A percentile compares a stretch with the other conserved stretches of the same genome.
Evolutionary conservation across 2,888 invertebrate genomes (phyloP).

Genomic region (Cryptosula pallasiana): DNA sequence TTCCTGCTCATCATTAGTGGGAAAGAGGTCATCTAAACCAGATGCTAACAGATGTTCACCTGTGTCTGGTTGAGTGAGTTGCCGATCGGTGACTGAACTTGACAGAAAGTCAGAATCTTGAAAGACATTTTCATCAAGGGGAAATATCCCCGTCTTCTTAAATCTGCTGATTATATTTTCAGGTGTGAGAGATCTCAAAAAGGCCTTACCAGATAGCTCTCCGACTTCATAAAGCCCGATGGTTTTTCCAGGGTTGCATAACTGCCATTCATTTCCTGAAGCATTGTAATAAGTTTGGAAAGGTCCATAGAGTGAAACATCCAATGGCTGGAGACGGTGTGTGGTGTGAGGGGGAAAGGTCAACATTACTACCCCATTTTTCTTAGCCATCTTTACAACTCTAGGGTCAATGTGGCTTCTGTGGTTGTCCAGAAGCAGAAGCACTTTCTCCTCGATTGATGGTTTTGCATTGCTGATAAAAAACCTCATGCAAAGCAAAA

Average conservation of each 20-base stretch:
- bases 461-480: conserved; percentile 37
- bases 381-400: conserved; percentile 39
- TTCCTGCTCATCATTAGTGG: too few relatives aligned
- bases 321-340: conserved; percentile 52
- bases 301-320: conserved; percentile 49
- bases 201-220: conserved; percentile 42
- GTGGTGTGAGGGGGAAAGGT: conserved; percentile 52
- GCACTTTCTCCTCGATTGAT: conserved; percentile 34
- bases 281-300: conserved; percentile 44
- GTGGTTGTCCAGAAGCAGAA: conserved; percentile 41
- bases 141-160: conserved; percentile 42
- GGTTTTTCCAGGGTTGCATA: conserved; percentile 47
- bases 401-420: conserved; percentile 34
- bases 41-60: too few relatives aligned
- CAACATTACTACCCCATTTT: conserved; percentile 47
- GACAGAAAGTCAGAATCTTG: conserved; percentile 30
- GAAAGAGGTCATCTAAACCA: too few relatives aligned
- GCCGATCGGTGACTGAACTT: not conserved
- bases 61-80: too few relatives aligned
- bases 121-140: conserved; percentile 42
- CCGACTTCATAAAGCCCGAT: conserved; percentile 53
- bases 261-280: conserved; percentile 37
- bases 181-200: conserved; percentile 45
- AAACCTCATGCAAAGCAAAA: conserved; percentile 36
- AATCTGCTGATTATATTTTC: conserved; percentile 47